Evolutionary conservation across 1,140 invertebrate genomes (phyloP).

Genomic region (Ridgeia piscesae): DNA sequence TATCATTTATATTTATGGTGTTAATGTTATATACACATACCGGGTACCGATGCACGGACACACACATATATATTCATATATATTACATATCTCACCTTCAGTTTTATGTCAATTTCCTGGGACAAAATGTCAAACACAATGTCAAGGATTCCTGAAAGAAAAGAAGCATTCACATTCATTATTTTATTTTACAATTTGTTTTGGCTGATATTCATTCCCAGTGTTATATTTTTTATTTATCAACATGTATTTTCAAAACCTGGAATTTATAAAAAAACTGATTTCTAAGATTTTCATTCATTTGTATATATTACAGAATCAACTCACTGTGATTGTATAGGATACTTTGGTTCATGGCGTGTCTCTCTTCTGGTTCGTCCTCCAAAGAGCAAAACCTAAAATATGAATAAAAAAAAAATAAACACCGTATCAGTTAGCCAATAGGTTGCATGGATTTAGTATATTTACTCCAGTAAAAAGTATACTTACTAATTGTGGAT

Average conservation of each 20-base stretch:
- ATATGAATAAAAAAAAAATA: background rate
- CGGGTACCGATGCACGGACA: too few species aligned
- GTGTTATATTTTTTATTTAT: background rate
- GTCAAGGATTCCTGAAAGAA: constrained; percentile 26
- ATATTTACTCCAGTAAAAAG: background rate
- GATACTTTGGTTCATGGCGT: constrained; percentile 56
- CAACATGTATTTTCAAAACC: background rate
- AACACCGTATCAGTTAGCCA: background rate
- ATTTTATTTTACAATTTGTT: background rate
- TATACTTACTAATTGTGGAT: too few species aligned
- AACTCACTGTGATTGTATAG: constrained; percentile 55
- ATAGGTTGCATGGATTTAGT: background rate
- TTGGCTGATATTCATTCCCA: background rate
- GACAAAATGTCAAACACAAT: constrained; percentile 32
- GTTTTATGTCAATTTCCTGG: constrained; percentile 29
- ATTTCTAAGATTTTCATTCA: background rate
- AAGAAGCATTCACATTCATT: background rate
- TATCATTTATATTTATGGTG: background rate
- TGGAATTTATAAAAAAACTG: background rate
- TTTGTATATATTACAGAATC: too few species aligned
- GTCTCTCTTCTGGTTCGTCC: constrained; percentile 37
- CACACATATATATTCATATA: background rate
- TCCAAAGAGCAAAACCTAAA: constrained; percentile 24
- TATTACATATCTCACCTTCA: constrained; percentile 24
- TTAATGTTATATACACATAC: too few species aligned